Base-by-base conservation (phyloP, 2,888 invertebrate species). In the Altica lythri region DNA sequence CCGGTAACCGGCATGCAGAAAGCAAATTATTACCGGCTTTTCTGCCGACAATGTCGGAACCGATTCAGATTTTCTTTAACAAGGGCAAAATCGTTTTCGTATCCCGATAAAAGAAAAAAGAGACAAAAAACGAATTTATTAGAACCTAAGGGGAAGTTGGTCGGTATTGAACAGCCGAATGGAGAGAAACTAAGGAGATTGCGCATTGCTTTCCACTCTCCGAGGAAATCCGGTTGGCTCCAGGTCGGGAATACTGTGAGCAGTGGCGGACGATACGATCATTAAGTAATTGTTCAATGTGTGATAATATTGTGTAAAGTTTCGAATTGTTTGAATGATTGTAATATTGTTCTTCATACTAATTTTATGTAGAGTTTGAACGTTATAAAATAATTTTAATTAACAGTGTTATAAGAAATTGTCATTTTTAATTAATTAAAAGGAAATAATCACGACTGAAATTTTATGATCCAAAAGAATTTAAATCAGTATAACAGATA, bases 181-280 rank as follows among this genome's bases (percentile, higher is more conserved):
- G 18, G 49, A 53, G 44, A 55, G 55, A 51, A 54, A 45, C 43
- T 19, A 42, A 40, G 47, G 53, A 57, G 59, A 61, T 47, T 55
- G 65, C 65, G 65, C 60, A 53, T 16, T 46, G 14, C 40, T 48
- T 47, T 37, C 53, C 49, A 49, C 47, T 53, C 44, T 51, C 55
- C 54, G 54, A 59, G 60, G 62, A 61, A 60, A 58, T 63, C 63
- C 63, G 55, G 60, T 60, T 57, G 62, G 60, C 59, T 60, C 57
- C 60, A 57, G 51, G 58, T 56, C 58, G 53, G 47, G 34, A 30
- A 29, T 48, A 4, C 37, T 44, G 48, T 10, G 29, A 12, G 13
- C 9, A 59, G 53, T 14, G 51, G 50, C 53, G 59, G 50, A 10
- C 6, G 42, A n/a, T n/a, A n/a, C n/a, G n/a, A n/a, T n/a, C n/a